phyloP scores from a whole-genome alignment of 2,888 invertebrate species.

The Drosophila affinis region DNA sequence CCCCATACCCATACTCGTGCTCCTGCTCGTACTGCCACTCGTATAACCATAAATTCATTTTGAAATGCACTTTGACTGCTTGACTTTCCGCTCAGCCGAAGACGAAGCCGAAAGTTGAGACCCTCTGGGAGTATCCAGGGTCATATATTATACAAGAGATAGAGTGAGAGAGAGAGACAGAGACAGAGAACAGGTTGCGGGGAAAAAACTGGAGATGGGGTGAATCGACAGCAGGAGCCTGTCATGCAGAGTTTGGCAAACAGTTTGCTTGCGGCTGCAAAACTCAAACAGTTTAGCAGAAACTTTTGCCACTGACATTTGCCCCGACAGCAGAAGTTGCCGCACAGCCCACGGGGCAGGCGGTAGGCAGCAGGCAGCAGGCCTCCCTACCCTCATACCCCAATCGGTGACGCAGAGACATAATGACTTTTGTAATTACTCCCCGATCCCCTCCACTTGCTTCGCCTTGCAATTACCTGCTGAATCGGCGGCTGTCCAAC shows the following conservation, averaged over 20 bases:
- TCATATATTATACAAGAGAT: constrained; percentile 4
- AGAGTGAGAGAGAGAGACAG: background rate
- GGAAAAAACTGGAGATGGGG: background rate
- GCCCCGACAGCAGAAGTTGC: constrained; percentile 28
- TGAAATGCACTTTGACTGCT: constrained; percentile 74
- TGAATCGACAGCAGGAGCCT: constrained; percentile 9
- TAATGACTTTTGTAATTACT: constrained; percentile 75
- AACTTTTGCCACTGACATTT: constrained; percentile 54
- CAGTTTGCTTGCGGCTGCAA: constrained; percentile 61
- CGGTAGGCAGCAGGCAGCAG: background rate
- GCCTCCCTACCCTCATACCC: background rate
- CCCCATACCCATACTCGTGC: background rate
- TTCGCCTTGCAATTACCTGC: constrained; percentile 59
- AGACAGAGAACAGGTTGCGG: background rate
- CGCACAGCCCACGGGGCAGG: background rate
- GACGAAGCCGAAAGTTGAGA: constrained; percentile 24
- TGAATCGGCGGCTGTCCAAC: constrained; percentile 64
- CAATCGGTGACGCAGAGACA: constrained; percentile 42
- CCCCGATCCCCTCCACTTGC: constrained; percentile 28
- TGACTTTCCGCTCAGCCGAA: constrained; percentile 61
- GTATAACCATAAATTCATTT: constrained; percentile 52
- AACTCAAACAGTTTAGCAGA: constrained; percentile 63
- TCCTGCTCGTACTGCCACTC: too few species aligned
- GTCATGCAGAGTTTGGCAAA: constrained; percentile 62
- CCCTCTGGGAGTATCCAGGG: background rate